Conservation (phyloP, 2,113 vertebrate species). For the Nyctereutes procyonoides region DNA sequence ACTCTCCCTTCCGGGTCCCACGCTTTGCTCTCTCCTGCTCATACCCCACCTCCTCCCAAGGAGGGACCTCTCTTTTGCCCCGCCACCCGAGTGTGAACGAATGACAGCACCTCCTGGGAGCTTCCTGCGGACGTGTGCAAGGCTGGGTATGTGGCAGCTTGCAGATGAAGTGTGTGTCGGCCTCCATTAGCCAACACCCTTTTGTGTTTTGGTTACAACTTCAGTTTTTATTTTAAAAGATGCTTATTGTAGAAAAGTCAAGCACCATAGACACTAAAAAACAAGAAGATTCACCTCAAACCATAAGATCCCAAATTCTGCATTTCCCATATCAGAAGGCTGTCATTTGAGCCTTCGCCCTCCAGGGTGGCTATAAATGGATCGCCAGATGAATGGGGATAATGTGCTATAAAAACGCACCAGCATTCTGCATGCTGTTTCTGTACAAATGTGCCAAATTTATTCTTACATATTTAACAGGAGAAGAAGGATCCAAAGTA, state of each 20-base stretch:
- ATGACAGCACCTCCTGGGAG: neutral
- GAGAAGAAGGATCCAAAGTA: neutral
- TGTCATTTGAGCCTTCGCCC: neutral
- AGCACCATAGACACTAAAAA: neutral
- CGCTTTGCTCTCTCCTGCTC: too few relatives aligned
- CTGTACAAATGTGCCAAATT: neutral
- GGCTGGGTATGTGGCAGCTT: too few relatives aligned
- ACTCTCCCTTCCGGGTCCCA: neutral
- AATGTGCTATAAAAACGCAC: neutral
- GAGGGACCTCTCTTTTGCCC: neutral
- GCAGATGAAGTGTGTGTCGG: accelerated
- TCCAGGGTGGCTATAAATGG: neutral
- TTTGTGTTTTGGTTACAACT: neutral
- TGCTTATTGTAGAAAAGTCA: neutral
- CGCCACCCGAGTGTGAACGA: neutral
- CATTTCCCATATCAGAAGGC: neutral
- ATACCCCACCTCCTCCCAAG: too few relatives aligned
- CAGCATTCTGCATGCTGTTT: neutral
- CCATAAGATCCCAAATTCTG: neutral
- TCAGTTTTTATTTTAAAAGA: neutral
- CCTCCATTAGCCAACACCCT: neutral
- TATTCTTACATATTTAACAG: neutral
- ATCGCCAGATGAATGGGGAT: neutral
- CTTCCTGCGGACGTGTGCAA: accelerated
- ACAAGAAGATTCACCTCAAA: neutral